Evolutionary conservation across 2,113 vertebrate genomes (phyloP).

Genomic region (Mirounga angustirostris): DNA sequence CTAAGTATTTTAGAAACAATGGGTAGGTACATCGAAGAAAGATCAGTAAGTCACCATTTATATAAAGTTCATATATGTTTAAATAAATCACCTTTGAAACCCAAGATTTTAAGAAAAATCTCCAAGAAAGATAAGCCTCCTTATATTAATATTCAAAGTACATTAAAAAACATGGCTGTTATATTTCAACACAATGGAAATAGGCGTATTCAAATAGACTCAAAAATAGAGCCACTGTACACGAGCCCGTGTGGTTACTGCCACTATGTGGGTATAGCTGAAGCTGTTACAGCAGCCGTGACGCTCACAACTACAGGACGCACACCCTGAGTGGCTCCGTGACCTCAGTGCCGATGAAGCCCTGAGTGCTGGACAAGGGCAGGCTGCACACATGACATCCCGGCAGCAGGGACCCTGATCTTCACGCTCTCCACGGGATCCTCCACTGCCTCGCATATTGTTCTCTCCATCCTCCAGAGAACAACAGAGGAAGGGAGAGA

Average conservation of each 20-base stretch:
- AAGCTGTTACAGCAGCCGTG: background rate
- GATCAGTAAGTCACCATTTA: background rate
- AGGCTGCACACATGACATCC: background rate
- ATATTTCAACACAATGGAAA: background rate
- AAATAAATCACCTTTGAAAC: conserved; percentile 44
- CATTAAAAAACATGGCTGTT: background rate
- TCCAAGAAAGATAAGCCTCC: background rate
- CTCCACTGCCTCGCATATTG: background rate
- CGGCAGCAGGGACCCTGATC: background rate
- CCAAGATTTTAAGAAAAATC: background rate
- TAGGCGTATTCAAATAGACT: background rate
- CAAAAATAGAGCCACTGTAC: background rate
- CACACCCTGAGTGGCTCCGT: background rate
- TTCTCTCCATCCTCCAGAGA: background rate
- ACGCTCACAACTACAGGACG: background rate
- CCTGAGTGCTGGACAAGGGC: background rate
- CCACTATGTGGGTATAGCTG: background rate
- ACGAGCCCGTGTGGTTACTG: background rate
- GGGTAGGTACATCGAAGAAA: background rate
- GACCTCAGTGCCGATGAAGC: background rate
- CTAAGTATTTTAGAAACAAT: background rate
- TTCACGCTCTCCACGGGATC: background rate
- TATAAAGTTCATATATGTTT: background rate
- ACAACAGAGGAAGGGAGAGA: background rate
- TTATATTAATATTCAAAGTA: conserved; percentile 24